Percentiles rank a stretch among this genome's conserved stretches.
These are phyloP conservation scores for Ia io DNA, from an alignment of 2,113 vertebrate genomes.

Conservation along the genomic window DNA sequence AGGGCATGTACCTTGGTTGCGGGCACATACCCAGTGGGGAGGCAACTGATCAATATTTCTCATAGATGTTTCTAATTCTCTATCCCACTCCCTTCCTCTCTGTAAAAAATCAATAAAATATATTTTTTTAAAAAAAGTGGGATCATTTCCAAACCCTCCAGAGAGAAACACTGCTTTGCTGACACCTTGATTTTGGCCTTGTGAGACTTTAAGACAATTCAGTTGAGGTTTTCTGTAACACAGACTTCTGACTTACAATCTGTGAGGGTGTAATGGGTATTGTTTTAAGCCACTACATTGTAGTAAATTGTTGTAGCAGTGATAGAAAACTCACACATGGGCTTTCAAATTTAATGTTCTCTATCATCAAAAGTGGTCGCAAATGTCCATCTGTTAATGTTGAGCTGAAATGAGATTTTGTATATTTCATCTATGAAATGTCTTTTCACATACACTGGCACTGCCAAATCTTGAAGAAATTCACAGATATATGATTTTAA, in stretches of 20 bases:
- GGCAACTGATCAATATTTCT: too few species aligned
- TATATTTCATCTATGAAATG: background rate
- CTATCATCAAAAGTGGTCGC: background rate
- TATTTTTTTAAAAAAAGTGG: background rate
- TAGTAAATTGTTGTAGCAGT: background rate
- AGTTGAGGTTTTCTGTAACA: background rate
- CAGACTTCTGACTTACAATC: background rate
- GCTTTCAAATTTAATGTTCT: background rate
- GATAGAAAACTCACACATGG: background rate
- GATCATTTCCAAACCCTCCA: background rate
- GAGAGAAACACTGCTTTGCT: background rate
- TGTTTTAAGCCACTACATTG: background rate
- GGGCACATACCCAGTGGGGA: too few species aligned
- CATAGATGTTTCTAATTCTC: too few species aligned
- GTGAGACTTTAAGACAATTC: background rate
- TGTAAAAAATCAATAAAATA: too few species aligned
- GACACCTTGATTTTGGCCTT: background rate
- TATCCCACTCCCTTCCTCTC: too few species aligned
- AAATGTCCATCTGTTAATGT: background rate
- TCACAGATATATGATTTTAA: background rate
- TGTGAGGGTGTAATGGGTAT: background rate
- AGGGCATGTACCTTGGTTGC: too few species aligned
- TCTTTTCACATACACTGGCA: background rate
- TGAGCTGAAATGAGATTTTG: constrained; percentile 10
- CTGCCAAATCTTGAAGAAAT: background rate